Percentiles rank a stretch among this genome's conserved stretches.
Evolutionary conservation across 1,140 invertebrate genomes (phyloP).

Genomic region (Akabosia matsudoensis): DNA sequence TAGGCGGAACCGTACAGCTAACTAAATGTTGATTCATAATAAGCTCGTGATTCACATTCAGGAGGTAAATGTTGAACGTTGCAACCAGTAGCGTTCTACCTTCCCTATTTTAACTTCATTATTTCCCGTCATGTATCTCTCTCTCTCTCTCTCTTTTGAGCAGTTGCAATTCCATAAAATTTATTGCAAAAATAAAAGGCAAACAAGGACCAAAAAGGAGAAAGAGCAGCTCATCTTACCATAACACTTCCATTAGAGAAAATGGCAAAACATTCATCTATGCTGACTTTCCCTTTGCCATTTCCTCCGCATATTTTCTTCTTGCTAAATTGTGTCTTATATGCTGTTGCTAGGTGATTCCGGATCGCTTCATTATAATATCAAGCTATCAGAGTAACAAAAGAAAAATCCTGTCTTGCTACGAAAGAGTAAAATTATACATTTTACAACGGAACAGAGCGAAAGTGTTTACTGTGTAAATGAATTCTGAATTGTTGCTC

Average conservation of each 20-base stretch:
- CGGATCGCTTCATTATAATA: background rate
- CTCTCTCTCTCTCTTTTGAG: background rate
- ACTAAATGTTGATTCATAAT: constrained; percentile 1
- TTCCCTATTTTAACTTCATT: constrained; percentile 1
- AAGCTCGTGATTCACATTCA: background rate
- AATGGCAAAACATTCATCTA: background rate
- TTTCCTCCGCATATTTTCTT: too few species aligned
- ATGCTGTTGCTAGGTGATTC: background rate
- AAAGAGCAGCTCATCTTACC: background rate
- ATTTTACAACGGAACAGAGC: background rate
- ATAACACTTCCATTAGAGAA: background rate
- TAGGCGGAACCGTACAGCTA: too few species aligned
- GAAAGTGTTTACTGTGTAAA: constrained; percentile 9
- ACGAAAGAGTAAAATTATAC: too few species aligned
- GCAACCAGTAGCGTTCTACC: background rate
- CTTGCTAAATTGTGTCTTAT: too few species aligned
- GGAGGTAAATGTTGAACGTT: background rate
- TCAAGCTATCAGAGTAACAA: too few species aligned
- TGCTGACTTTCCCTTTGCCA: background rate
- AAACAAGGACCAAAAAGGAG: background rate
- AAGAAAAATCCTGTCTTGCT: too few species aligned
- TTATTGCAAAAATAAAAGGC: background rate
- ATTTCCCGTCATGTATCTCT: too few species aligned
- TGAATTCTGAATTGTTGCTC: background rate
- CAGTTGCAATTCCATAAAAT: background rate